Conservation (phyloP, 2,797 vertebrate genomes). For the Halcyon smyrnensis region DNA sequence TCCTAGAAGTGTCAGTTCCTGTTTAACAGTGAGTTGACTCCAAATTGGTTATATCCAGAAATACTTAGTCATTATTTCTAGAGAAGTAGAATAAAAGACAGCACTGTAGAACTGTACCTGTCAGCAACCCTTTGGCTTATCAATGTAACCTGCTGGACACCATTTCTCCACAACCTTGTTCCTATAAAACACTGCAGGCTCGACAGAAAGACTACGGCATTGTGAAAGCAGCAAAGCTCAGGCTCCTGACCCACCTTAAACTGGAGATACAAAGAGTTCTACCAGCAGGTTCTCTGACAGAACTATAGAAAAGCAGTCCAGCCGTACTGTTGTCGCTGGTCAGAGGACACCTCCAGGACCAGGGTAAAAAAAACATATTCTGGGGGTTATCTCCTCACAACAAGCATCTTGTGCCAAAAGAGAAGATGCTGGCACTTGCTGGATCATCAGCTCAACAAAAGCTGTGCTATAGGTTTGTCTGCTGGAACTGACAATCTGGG, state of each 20-base stretch:
- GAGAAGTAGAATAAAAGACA: background rate
- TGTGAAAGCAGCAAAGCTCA: background rate
- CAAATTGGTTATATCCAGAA: background rate
- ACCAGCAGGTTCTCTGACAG: background rate
- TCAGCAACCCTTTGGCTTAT: background rate
- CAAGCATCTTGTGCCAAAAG: background rate
- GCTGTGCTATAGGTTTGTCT: background rate
- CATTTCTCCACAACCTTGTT: accelerated
- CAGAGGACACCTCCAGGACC: background rate
- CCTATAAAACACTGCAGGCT: background rate
- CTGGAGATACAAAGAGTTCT: background rate
- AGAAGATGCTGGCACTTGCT: background rate
- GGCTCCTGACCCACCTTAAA: background rate
- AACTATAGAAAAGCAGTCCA: background rate
- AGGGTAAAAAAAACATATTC: background rate
- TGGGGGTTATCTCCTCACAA: background rate
- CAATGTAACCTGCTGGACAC: background rate
- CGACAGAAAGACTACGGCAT: background rate
- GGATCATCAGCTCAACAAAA: background rate
- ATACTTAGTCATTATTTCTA: background rate
- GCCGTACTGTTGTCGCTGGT: background rate
- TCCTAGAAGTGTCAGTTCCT: background rate
- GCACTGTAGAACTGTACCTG: background rate
- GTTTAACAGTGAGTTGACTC: accelerated
- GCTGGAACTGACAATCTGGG: background rate